Evolutionary conservation across 37 sponge, comb jelly and placozoan genomes (phyloP), one percentile per base, ranked within the genome.

Genomic region (Spongilla lacustris): DNA sequence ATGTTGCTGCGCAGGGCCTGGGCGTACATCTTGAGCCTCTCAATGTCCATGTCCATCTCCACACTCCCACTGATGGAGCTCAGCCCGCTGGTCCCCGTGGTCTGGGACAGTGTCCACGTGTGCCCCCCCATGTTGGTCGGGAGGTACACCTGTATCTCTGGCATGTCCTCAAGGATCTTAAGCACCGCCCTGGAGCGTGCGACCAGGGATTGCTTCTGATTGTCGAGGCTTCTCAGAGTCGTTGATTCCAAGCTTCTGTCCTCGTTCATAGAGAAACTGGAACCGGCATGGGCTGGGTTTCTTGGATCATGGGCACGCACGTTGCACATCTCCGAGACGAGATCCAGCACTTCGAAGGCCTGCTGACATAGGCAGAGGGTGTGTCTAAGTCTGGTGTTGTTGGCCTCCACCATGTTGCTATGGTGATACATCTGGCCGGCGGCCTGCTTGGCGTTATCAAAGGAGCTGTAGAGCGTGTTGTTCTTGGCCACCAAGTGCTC

Each of bases 61-160:
- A 81, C 41, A 0, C 85, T 81, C 5, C 86, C 84, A 36, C 83
- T 78, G 50, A 82, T 78, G 24, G 91, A 94, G 69, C 91, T 94
- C 14, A 94, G 37, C 0, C 94, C 94, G 67, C 94, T 94, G 46
- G 87, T 90, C 22, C 84, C 85, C 0, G 94, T 90, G 85, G 87
- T 90, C 78, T 94, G 94, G 1, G 94, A 94, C n/a, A 86, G 34
- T 12, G 70, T 77, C 21, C 77, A 77, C 14, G 50, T n/a, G 36
- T 14, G n/a, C n/a, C 50, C 38, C 30, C 46, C 46, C 46, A 46
- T 10, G 46, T 46, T 46, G 46, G 46, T 46, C 46, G 91, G 46
- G n/a, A 76, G 77, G 73, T 76, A 85, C 26, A 29, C 32, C 32
- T 85, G 91, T 23, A 90, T 82, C 67, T 90, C 86, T 10, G 81